phyloP scores from a whole-genome alignment of 2,113 vertebrate species.

The Parus major region DNA sequence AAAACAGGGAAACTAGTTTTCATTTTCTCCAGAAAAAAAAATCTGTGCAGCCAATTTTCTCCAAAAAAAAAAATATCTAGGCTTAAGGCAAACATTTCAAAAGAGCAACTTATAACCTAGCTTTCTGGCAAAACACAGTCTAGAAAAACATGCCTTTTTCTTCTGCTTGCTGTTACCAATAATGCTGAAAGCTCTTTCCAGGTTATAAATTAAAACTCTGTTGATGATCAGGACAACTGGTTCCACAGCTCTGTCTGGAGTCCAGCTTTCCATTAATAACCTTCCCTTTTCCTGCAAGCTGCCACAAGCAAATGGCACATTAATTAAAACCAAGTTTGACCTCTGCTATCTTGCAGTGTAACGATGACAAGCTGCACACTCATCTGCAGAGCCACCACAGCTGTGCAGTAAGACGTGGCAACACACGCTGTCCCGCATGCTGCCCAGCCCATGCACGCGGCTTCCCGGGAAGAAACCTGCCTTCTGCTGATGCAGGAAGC shows the following conservation, averaged over 20 bases:
- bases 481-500: background rate
- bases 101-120: background rate
- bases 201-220: background rate
- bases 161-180: background rate
- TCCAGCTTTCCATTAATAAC: background rate
- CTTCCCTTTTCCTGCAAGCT: background rate
- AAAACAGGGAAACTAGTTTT: background rate
- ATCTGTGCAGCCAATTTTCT: background rate
- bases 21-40: background rate
- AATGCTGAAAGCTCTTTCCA: background rate
- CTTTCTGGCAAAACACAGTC: background rate
- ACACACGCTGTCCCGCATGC: rapidly evolving
- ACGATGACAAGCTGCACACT: background rate
- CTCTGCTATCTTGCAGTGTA: background rate
- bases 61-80: background rate
- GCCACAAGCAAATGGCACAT: background rate
- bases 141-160: background rate
- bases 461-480: background rate
- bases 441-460: background rate
- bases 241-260: background rate
- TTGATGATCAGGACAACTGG: background rate
- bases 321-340: background rate
- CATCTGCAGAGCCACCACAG: background rate
- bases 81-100: background rate
- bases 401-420: background rate